Evolutionary conservation across 2,113 vertebrate species (phyloP).

Genomic region (Labeo rohita): DNA sequence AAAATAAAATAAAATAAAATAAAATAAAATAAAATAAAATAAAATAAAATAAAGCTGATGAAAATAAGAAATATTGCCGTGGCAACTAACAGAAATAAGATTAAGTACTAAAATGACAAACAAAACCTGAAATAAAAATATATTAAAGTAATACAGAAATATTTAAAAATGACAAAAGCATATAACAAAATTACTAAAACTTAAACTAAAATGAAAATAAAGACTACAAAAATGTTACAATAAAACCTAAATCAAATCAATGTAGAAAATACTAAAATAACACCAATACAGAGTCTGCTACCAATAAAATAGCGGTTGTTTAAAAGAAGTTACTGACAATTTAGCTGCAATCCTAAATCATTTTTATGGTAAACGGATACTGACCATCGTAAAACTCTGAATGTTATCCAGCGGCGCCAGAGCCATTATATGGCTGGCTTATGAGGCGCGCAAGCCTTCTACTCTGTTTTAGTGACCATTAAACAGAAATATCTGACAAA

Average conservation of each 20-base stretch:
- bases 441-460: neutral
- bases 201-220: neutral
- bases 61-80: too few relatives aligned
- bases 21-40: too few relatives aligned
- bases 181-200: neutral
- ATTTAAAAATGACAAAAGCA: neutral
- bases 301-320: neutral
- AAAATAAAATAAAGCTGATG: too few relatives aligned
- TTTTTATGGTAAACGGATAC: neutral
- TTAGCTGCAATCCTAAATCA: neutral
- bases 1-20: too few relatives aligned
- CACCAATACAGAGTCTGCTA: neutral
- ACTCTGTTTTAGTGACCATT: neutral
- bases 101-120: neutral
- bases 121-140: neutral
- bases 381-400: neutral
- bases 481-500: conserved; percentile 19
- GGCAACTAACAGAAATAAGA: neutral
- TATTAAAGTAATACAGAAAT: neutral
- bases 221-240: neutral
- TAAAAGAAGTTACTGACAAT: neutral
- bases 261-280: neutral
- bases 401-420: neutral
- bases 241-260: neutral
- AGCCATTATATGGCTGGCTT: neutral